Conservation (phyloP, 2,113 vertebrate genomes). For the Sander lucioperca region DNA sequence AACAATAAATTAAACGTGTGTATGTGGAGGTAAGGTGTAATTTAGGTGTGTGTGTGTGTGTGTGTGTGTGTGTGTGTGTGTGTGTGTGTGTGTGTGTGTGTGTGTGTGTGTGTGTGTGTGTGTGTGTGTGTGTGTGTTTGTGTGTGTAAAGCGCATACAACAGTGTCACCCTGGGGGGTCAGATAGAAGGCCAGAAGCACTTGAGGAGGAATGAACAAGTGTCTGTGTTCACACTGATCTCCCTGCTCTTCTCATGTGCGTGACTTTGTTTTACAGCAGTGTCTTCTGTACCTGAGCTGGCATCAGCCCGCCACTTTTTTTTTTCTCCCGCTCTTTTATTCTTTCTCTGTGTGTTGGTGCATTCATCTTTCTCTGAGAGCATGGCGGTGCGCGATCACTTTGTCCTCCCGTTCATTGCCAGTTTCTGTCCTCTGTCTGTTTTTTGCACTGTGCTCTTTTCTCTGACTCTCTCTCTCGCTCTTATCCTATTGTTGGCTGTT, state of each 20-base stretch:
- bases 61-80: background rate
- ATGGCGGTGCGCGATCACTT: conserved; percentile 47
- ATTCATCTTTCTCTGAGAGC: conserved; percentile 59
- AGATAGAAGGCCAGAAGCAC: conserved; percentile 37
- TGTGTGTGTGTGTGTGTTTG: background rate
- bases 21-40: background rate
- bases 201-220: conserved; percentile 56
- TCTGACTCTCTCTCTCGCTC: conserved; percentile 15
- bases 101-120: background rate
- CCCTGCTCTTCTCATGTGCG: conserved; percentile 27
- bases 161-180: conserved; percentile 6
- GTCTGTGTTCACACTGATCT: conserved; percentile 28
- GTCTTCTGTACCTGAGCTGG: conserved; percentile 55
- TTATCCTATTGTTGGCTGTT: conserved; percentile 60
- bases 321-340: conserved; percentile 21
- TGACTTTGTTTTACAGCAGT: conserved; percentile 16
- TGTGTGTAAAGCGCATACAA: background rate
- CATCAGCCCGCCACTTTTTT: conserved; percentile 44
- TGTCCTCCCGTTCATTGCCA: conserved; percentile 57
- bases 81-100: conserved; percentile 1
- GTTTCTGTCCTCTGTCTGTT: conserved; percentile 55
- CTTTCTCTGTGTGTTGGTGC: conserved; percentile 24
- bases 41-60: background rate
- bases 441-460: conserved; percentile 24
- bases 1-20: background rate